Evolutionary conservation across 1,140 invertebrate species (phyloP), one percentile per base, ranked within the genome.

Genomic region (Meloidogyne hapla): DNA sequence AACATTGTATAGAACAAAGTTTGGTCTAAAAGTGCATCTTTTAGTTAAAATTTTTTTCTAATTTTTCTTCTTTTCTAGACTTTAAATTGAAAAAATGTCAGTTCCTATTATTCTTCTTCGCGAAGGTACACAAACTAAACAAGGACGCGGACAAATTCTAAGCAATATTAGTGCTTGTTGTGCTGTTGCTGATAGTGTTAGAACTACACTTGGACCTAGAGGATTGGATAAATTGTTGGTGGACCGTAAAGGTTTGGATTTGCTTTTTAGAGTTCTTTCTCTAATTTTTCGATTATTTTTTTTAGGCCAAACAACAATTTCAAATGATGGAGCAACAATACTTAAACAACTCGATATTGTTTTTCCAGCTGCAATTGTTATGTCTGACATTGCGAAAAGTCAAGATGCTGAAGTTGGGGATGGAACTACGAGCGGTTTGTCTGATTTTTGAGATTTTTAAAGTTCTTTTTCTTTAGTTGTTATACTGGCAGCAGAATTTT

Each of bases 101-200:
- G 67, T 82, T 38, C 95, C 96, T 91, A 98, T 99, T 83, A 92
- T 99, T 84, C 90, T 99, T 66, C 89, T 99, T 81, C 96, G 96
- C 90, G 96, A 99, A 89, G 97, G 97, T 13, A 99, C 97, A 25
- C 96, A 99, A 87, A 92, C 92, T 79, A 92, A 93, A 21, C 95
- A 99, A 89, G 97, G 96, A 48, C 95, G 94, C 85, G 92, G 93
- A 5, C 96, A 99, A 88, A 89, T 99, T 64, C 91, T 99, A 77
- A 97, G 94, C 63, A 99, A 99, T 88, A 99, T 99, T 88, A 98
- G 94, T 92, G 97, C 97, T n/a, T 99, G 97, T 88, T 93, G 95
- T 89, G 91, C 92, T 13, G 92, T 99, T 64, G 94, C 94, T 23
- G 96, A 99, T 90, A 93, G 95, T 70, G 93, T 95, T 40, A 91